Conservation (phyloP, 2,888 invertebrate species). For the Uloborus plumipes region DNA sequence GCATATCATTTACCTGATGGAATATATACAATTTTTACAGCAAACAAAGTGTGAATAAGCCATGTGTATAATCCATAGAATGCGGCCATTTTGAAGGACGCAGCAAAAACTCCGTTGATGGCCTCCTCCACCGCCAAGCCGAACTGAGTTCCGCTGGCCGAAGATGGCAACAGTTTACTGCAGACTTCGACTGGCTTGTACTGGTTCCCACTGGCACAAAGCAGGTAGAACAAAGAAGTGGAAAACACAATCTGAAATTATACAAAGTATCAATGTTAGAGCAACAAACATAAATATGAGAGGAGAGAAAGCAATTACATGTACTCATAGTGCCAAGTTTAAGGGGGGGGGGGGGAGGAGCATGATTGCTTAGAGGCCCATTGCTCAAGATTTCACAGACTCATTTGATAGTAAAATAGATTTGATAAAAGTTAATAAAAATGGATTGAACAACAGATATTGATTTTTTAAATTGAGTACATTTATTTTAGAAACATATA, state of each 20-base stretch:
- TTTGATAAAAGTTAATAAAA: no score
- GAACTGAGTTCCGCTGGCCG: conserved; percentile 75
- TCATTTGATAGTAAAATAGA: no score
- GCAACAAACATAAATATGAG: neutral
- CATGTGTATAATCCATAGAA: conserved; percentile 99
- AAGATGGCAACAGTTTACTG: conserved; percentile 83
- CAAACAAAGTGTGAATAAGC: conserved; percentile 95
- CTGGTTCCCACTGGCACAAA: conserved; percentile 85
- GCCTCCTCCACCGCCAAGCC: conserved; percentile 88
- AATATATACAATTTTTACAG: conserved; percentile 92
- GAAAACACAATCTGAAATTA: conserved; percentile 89
- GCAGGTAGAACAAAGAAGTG: conserved; percentile 94
- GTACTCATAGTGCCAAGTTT: no score
- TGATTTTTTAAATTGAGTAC: no score
- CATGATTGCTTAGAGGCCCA: no score
- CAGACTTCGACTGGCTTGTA: conserved; percentile 95
- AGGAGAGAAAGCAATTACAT: neutral
- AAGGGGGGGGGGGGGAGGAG: no score
- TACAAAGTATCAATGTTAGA: neutral
- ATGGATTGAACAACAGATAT: no score
- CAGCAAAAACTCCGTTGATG: conserved; percentile 93
- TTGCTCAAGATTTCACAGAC: no score
- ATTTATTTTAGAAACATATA: no score
- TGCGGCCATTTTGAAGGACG: conserved; percentile 95
- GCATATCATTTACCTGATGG: conserved; percentile 81